These are phyloP conservation scores for Drosophila murphyi DNA, from an alignment of 1,140 invertebrate genomes.

Conservation along the genomic window DNA sequence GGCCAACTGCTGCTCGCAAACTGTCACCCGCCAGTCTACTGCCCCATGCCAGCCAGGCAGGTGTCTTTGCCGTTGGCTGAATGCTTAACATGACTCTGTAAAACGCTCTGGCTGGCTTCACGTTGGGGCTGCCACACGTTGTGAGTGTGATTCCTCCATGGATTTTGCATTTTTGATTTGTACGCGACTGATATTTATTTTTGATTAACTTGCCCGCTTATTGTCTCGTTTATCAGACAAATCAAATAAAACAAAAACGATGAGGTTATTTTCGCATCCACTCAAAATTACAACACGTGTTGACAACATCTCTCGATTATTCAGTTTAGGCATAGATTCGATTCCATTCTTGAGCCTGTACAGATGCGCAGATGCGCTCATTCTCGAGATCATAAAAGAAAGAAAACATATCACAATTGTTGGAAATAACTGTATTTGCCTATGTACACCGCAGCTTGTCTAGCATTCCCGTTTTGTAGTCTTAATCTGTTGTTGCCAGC, in stretches of 20 bases:
- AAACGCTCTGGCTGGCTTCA: neutral
- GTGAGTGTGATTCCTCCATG: neutral
- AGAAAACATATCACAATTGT: too few relatives aligned
- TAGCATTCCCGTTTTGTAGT: too few relatives aligned
- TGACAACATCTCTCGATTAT: neutral
- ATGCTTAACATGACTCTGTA: too few relatives aligned
- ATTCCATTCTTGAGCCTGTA: too few relatives aligned
- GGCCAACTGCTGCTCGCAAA: neutral
- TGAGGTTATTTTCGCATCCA: constrained; percentile 13
- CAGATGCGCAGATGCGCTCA: too few relatives aligned
- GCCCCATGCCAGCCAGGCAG: neutral
- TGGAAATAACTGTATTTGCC: too few relatives aligned
- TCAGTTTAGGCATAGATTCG: neutral
- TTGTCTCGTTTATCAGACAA: constrained; percentile 27
- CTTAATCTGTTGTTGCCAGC: too few relatives aligned
- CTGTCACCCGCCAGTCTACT: neutral
- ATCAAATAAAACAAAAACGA: constrained; percentile 4
- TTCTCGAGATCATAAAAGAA: too few relatives aligned
- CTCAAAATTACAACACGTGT: neutral
- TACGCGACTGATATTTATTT: constrained; percentile 33
- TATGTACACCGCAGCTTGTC: too few relatives aligned
- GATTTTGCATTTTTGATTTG: constrained; percentile 6
- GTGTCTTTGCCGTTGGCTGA: too few relatives aligned
- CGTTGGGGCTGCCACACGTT: neutral
- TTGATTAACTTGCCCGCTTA: constrained; percentile 46